A percentile compares a stretch with the other conserved stretches of the same genome.
Evolutionary conservation across 2,797 vertebrate genomes (phyloP).

Genomic region (Ctenopoma multispine): DNA sequence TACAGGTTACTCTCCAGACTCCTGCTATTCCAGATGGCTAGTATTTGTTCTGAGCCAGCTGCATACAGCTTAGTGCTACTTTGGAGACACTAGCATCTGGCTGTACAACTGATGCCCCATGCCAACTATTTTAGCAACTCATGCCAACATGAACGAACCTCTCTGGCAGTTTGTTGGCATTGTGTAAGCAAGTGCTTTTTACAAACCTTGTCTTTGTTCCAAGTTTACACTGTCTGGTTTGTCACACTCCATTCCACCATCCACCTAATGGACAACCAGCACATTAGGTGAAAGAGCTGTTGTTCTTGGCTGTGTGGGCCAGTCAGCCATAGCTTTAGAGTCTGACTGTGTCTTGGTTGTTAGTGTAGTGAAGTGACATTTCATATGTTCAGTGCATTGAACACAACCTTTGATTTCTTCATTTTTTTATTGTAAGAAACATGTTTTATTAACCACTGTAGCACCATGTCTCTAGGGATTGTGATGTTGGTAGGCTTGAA

Average conservation of each 20-base stretch:
- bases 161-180: constrained; percentile 65
- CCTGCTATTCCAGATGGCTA: constrained; percentile 8
- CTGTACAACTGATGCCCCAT: constrained; percentile 46
- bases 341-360: constrained; percentile 10
- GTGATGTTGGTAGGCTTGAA: no score
- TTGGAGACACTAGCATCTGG: constrained; percentile 69
- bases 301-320: constrained; percentile 22
- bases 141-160: constrained; percentile 60
- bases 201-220: constrained; percentile 43
- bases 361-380: background rate
- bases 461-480: no score
- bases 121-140: constrained; percentile 57
- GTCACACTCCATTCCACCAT: constrained; percentile 30
- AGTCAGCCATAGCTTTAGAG: background rate
- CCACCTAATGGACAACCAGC: constrained; percentile 21
- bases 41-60: no score
- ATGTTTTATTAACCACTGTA: no score
- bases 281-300: constrained; percentile 47
- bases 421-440: no score
- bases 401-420: no score
- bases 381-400: background rate
- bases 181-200: constrained; percentile 34
- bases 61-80: constrained; percentile 1
- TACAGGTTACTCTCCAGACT: constrained; percentile 31
- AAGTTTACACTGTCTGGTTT: constrained; percentile 38